phyloP scores from a whole-genome alignment of 2,113 vertebrate species.

The Eptatretus burgeri region DNA sequence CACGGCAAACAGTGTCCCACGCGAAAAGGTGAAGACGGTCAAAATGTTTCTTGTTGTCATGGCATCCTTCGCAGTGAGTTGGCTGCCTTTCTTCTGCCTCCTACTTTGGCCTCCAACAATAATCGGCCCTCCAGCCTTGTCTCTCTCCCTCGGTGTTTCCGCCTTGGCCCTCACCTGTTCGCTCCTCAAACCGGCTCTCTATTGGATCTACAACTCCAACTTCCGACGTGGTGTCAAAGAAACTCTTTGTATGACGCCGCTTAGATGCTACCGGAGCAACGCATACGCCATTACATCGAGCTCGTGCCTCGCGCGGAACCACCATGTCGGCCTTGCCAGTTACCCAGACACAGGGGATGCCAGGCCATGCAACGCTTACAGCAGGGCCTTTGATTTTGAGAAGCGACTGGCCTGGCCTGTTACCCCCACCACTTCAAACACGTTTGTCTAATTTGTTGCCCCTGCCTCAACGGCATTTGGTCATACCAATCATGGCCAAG shows the following conservation, averaged over 20 bases:
- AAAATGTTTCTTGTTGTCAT: constrained; percentile 81
- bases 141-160: constrained; percentile 30
- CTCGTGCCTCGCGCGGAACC: constrained; percentile 64
- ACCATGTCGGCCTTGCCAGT: constrained; percentile 57
- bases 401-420: constrained; percentile 74
- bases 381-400: constrained; percentile 13
- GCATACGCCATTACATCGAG: constrained; percentile 79
- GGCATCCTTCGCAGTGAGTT: constrained; percentile 36
- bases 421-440: constrained; percentile 48
- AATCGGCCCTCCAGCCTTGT: constrained; percentile 18
- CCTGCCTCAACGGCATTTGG: too few relatives aligned
- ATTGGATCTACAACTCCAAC: constrained; percentile 47
- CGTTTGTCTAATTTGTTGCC: constrained; percentile 29
- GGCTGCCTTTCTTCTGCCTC: constrained; percentile 44
- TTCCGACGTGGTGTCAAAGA: constrained; percentile 66
- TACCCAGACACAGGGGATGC: constrained; percentile 25
- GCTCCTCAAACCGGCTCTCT: constrained; percentile 52
- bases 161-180: constrained; percentile 61
- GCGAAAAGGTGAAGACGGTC: constrained; percentile 78
- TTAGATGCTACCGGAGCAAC: constrained; percentile 83
- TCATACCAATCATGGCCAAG: too few relatives aligned
- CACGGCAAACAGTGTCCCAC: constrained; percentile 59
- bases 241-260: constrained; percentile 78
- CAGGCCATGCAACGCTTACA: constrained; percentile 13
- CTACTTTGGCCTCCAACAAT: constrained; percentile 46